Evolutionary conservation across 2,888 invertebrate genomes (phyloP).

Genomic region (Epistrophe eligans): DNA sequence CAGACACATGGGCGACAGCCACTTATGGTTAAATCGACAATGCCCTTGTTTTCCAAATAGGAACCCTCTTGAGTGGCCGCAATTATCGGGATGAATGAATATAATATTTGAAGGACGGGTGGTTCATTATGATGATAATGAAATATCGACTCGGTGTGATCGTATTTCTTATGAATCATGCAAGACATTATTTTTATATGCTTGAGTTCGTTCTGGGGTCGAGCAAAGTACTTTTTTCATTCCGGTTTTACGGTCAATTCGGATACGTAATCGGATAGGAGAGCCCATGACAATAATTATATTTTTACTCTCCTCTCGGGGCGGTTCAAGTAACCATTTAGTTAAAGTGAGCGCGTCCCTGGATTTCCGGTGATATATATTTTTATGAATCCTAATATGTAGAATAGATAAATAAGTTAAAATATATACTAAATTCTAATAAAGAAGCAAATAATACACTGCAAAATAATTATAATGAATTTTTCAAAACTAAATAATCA

Average conservation of each 20-base stretch:
- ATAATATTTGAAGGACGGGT: constrained; percentile 28
- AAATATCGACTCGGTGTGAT: constrained; percentile 33
- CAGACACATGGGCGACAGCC: constrained; percentile 74
- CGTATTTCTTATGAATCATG: constrained; percentile 49
- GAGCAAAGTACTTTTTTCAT: constrained; percentile 20
- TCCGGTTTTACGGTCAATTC: constrained; percentile 70
- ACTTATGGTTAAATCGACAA: constrained; percentile 31
- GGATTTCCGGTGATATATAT: neutral
- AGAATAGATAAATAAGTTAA: no score
- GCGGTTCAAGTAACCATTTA: neutral
- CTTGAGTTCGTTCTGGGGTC: constrained; percentile 16
- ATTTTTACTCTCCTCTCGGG: neutral
- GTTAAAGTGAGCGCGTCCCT: neutral
- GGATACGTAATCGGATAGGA: constrained; percentile 57
- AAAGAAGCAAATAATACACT: no score
- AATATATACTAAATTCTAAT: no score
- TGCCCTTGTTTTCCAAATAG: constrained; percentile 59
- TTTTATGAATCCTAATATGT: neutral
- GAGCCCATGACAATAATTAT: constrained; percentile 22
- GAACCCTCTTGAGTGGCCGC: constrained; percentile 69
- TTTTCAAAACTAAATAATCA: no score
- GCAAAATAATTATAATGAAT: no score
- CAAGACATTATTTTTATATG: constrained; percentile 21
- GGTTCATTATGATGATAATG: constrained; percentile 22
- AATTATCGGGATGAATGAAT: constrained; percentile 55